Conservation (phyloP, 2,888 invertebrate species). For the Aporophyla nigra region DNA sequence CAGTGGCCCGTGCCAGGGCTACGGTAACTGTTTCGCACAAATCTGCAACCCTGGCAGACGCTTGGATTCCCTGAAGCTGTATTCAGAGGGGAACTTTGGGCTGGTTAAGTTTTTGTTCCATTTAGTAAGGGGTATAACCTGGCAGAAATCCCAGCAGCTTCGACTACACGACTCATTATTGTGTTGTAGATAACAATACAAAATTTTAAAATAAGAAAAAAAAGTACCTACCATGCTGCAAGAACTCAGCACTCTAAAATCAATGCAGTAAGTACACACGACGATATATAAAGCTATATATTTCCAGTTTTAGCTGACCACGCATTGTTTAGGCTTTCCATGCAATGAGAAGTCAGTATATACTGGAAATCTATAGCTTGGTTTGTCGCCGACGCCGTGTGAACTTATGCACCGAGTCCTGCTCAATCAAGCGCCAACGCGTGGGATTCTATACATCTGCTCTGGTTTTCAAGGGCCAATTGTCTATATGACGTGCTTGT, state of each 20-base stretch:
- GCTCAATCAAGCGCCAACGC: background rate
- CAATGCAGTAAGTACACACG: background rate
- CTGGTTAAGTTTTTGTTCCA: background rate
- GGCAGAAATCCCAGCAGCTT: background rate
- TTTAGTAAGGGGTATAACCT: too few relatives aligned
- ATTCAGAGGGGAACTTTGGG: background rate
- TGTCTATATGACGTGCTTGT: background rate
- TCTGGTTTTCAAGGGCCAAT: background rate
- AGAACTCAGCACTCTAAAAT: background rate
- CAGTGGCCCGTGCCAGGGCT: too few relatives aligned
- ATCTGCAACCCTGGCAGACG: too few relatives aligned
- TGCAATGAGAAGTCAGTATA: background rate
- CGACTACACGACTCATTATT: background rate
- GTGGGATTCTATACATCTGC: constrained; percentile 2
- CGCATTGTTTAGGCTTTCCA: background rate
- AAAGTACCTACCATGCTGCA: background rate
- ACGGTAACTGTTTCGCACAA: too few relatives aligned
- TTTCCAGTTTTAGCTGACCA: too few relatives aligned
- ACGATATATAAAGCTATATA: too few relatives aligned
- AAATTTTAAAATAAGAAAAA: too few relatives aligned
- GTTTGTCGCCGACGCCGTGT: background rate
- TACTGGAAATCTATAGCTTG: background rate
- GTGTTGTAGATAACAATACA: background rate
- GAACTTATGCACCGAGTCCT: background rate
- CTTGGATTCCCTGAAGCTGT: too few relatives aligned